These are phyloP conservation scores for Prionailurus bengalensis DNA, from an alignment of 2,113 vertebrate species.

Conservation along the genomic window DNA sequence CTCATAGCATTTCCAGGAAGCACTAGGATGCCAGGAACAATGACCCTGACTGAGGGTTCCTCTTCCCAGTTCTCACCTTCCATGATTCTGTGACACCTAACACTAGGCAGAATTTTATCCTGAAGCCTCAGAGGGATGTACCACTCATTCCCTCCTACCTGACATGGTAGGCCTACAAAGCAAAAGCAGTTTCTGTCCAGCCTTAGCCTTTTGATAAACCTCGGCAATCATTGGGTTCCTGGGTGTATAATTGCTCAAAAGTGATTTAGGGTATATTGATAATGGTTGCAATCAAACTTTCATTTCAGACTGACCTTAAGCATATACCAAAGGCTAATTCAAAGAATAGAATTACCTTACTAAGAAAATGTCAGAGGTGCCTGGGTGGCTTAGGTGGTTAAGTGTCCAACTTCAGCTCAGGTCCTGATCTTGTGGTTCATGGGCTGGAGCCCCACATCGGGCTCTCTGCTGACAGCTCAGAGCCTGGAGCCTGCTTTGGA, in stretches of 20 bases:
- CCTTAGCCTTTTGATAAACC: constrained; percentile 53
- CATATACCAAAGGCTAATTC: constrained; percentile 62
- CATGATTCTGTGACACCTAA: too few relatives aligned
- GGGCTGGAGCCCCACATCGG: too few relatives aligned
- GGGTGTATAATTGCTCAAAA: constrained; percentile 71
- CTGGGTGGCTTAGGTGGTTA: too few relatives aligned
- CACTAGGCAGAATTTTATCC: neutral
- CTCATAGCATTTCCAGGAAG: neutral
- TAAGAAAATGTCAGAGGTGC: constrained; percentile 66
- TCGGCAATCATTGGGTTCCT: constrained; percentile 64
- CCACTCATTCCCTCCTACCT: neutral
- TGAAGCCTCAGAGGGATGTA: neutral
- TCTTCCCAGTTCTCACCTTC: neutral
- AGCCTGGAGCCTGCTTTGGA: too few relatives aligned
- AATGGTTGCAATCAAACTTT: constrained; percentile 72
- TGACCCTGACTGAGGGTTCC: neutral
- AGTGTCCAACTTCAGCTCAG: too few relatives aligned
- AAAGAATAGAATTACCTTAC: constrained; percentile 75
- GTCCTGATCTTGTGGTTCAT: too few relatives aligned
- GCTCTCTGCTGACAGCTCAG: too few relatives aligned
- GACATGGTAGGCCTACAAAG: neutral
- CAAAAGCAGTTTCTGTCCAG: neutral
- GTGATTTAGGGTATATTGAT: constrained; percentile 65
- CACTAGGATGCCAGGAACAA: neutral
- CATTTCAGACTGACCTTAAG: constrained; percentile 72